A percentile compares a stretch with the other conserved stretches of the same genome.
Evolutionary conservation across 2,113 vertebrate species (phyloP).

Genomic region (Platycercus adscitus): DNA sequence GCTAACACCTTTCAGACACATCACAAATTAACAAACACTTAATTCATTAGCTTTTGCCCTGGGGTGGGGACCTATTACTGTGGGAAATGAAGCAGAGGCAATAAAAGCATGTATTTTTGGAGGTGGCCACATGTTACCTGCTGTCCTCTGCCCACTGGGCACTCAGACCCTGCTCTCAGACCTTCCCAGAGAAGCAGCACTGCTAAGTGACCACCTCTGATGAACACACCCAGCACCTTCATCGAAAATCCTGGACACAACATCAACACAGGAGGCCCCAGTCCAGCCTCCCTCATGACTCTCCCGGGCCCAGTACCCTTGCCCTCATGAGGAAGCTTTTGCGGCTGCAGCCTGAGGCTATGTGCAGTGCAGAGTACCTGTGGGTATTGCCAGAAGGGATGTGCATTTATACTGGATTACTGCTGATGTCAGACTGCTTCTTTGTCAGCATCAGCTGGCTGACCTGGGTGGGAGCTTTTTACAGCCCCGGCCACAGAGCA

Average conservation of each 20-base stretch:
- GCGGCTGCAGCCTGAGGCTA: background rate
- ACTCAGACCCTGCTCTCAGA: background rate
- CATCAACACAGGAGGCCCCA: fast-evolving
- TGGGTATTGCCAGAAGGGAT: background rate
- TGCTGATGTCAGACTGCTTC: background rate
- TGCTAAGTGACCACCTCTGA: background rate
- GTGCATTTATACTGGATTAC: fast-evolving
- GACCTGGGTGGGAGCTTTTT: background rate
- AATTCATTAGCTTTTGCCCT: background rate
- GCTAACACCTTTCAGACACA: background rate
- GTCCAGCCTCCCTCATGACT: background rate
- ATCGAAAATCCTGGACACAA: background rate
- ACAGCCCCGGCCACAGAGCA: fast-evolving
- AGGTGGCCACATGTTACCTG: background rate
- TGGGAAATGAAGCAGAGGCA: background rate
- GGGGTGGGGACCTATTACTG: background rate
- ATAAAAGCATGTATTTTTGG: background rate
- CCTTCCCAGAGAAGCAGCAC: background rate
- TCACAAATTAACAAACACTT: background rate
- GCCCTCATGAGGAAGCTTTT: fast-evolving
- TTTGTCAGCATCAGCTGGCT: background rate
- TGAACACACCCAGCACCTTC: background rate
- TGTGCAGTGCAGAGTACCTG: fast-evolving
- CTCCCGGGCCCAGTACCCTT: background rate
- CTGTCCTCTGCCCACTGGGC: background rate